phyloP scores from a whole-genome alignment of 2,888 invertebrate species.

The Plebejus melissa region DNA sequence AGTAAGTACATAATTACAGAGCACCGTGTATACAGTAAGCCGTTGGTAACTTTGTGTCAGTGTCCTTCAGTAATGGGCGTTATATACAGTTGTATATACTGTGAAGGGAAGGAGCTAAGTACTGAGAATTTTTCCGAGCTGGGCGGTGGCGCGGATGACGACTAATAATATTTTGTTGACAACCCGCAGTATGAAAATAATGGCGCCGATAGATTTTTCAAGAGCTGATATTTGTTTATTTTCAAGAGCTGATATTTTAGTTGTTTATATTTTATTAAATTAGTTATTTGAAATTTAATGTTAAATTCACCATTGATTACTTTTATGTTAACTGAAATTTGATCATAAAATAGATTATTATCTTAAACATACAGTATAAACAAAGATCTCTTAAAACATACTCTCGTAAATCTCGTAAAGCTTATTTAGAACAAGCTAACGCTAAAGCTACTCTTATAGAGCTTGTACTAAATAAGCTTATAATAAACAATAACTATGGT shows the following conservation, averaged over 20 bases:
- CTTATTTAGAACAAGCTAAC: too few species aligned
- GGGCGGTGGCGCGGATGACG: constrained; percentile 51
- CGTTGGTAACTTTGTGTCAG: neutral
- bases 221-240: constrained; percentile 41
- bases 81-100: neutral
- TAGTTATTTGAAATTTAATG: too few species aligned
- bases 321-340: too few species aligned
- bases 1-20: neutral
- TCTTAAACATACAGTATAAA: too few species aligned
- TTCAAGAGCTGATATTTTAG: neutral
- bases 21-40: neutral
- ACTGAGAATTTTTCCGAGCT: constrained; percentile 42
- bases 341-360: too few species aligned
- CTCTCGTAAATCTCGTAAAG: too few species aligned
- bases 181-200: constrained; percentile 55
- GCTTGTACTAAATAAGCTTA: too few species aligned
- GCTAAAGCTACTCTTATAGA: too few species aligned
- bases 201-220: constrained; percentile 39
- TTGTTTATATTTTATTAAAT: neutral
- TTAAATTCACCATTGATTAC: too few species aligned
- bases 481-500: too few species aligned
- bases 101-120: constrained; percentile 23
- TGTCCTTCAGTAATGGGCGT: neutral
- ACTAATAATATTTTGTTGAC: constrained; percentile 70
- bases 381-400: too few species aligned